phyloP scores from a whole-genome alignment of 2,113 vertebrate genomes.

The Cepphus grylle region DNA sequence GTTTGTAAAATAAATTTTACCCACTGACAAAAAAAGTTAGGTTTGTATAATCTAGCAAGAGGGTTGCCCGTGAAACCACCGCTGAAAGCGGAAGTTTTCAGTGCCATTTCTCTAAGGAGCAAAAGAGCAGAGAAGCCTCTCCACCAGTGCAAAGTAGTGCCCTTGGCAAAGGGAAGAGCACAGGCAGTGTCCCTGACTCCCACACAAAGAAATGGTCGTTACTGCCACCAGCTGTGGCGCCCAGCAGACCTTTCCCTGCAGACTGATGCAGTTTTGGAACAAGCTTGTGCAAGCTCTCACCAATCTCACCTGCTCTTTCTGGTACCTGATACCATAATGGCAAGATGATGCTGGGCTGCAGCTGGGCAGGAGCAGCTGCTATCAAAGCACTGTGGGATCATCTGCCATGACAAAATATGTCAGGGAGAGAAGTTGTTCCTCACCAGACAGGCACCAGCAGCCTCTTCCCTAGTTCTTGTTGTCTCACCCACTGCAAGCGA shows the following conservation, averaged over 20 bases:
- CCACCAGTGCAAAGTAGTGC: neutral
- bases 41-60: neutral
- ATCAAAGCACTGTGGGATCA: neutral
- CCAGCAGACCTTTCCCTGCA: neutral
- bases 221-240: neutral
- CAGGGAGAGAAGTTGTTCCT: neutral
- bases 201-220: neutral
- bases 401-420: neutral
- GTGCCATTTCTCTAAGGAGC: neutral
- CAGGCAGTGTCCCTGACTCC: neutral
- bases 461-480: neutral
- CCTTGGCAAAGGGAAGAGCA: neutral
- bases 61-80: neutral
- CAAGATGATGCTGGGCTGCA: neutral
- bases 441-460: fast-evolving
- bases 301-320: neutral
- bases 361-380: neutral
- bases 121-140: neutral
- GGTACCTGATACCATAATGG: neutral
- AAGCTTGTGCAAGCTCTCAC: neutral
- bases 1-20: neutral
- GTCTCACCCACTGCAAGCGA: fast-evolving
- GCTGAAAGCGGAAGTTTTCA: neutral
- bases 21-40: neutral
- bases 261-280: neutral